phyloP scores from a whole-genome alignment of 2,888 invertebrate genomes.

The Leptinotarsa haldemani region DNA sequence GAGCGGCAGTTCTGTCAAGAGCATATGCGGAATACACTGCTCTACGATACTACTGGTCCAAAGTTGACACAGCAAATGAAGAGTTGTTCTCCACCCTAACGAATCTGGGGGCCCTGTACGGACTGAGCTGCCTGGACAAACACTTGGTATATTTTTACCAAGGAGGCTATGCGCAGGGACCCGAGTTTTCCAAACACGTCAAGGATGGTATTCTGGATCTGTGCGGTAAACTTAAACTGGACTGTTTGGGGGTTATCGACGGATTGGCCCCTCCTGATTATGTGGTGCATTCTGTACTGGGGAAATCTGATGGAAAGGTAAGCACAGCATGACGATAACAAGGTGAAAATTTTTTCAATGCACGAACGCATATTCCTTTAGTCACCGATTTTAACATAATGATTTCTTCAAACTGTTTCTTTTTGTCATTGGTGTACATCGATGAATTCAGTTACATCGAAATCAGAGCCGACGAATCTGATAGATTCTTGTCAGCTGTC shows the following conservation, averaged over 20 bases:
- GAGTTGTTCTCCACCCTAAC: conserved; percentile 63
- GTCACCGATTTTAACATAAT: too few species aligned
- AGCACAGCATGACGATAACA: conserved; percentile 32
- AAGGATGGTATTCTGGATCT: conserved; percentile 76
- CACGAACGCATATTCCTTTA: too few species aligned
- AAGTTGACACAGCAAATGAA: conserved; percentile 61
- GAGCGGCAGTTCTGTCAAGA: conserved; percentile 78
- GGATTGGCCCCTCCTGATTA: conserved; percentile 91
- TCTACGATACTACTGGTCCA: conserved; percentile 68
- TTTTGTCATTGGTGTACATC: too few species aligned
- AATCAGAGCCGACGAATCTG: too few species aligned
- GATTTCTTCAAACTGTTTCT: too few species aligned
- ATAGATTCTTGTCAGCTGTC: too few species aligned
- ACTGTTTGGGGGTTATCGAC: conserved; percentile 83
- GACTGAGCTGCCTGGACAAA: conserved; percentile 71
- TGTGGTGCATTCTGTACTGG: conserved; percentile 87
- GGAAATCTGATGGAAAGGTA: conserved; percentile 86
- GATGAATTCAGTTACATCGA: too few species aligned
- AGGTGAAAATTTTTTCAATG: too few species aligned
- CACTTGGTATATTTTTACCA: conserved; percentile 74
- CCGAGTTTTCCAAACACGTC: conserved; percentile 70
- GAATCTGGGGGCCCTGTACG: conserved; percentile 70
- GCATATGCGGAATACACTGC: conserved; percentile 82
- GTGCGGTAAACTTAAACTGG: conserved; percentile 78
- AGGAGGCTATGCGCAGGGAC: conserved; percentile 64